Evolutionary conservation across 2,113 vertebrate genomes (phyloP), one percentile per base, ranked within the genome.

Genomic region (Condylura cristata): DNA sequence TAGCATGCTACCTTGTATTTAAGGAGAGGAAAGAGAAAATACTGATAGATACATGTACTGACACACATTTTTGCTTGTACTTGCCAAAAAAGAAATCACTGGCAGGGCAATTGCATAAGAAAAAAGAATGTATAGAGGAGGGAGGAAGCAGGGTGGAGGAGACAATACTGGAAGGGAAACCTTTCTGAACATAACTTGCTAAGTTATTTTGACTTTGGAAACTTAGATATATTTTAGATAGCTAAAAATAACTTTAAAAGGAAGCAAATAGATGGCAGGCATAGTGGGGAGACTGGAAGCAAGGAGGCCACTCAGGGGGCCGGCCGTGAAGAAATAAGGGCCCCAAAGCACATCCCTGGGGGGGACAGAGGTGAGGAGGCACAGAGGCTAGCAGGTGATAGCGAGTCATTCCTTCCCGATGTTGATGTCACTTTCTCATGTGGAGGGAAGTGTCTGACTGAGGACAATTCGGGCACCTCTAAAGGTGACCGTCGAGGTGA

Each of bases 201-300:
- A 11, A 44, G 84, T 79, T 78, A 65, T 39, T 93, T 90, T 92
- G 56, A 83, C 60, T 75, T 89, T 65, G 41, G 34, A 90, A 90
- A 90, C 88, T 58, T 4, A 76, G n/a, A 65, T 70, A 48, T 28
- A 24, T 63, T 87, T 94, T 86, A 81, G 34, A 26, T 61, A n/a
- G 44, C 70, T 89, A 91, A 90, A 95, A 72, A 39, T n/a, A 91
- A 56, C 72, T 95, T 61, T 56, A 58, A 41, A 32, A n/a, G 48
- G 2, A 58, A 34, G 81, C 72, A 86, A 28, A 81, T 26, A 37
- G 44, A 44, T 44, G 26, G 9, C 26, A 83, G 76, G 86, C 63
- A 46, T 2, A 78, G 20, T 16, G 75, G 24, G 68, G 16, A 90
- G 60, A 84, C 32, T 87, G 44, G 26, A 80, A 88, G 51, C 37